Base-by-base conservation (phyloP, 2,113 vertebrate genomes). In the Coturnix japonica region DNA sequence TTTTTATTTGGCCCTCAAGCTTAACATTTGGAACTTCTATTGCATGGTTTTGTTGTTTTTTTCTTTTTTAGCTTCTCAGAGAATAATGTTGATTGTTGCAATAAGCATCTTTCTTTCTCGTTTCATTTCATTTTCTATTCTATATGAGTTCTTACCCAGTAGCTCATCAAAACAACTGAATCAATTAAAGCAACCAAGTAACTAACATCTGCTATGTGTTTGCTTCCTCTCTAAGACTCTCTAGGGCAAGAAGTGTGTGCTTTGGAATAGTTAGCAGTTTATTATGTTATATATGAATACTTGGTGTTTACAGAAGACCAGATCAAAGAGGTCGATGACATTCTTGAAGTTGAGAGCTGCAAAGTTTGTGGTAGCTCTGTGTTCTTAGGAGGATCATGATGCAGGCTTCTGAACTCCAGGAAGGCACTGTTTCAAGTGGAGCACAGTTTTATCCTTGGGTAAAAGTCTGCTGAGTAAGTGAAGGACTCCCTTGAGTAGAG, bases 1-100 rank as follows among this genome's bases (percentile, higher is more conserved):
- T 9, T 93, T 94, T 93, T 94, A 91, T 96, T 96, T 96, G 87
- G 86, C 91, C 95, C 96, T 71, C 66, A 49, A 89, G 93, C 88
- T 84, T 81, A 94, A 94, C 90, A 86, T 81, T 94, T 95, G 92
- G 86, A 92, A 66, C 59, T 85, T 90, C 39, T 92, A 18, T 89
- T 75, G 81, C 23, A 49, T 86, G 46, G 1, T 1, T 0, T 33
- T 79, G 71, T 65, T 90, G 3, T 79, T 66, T 90, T 71, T 49
- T 82, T 81, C 66, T 90, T 77, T 91, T 77, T 49, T 6, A 47
- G 91, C 65, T 59, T 89, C 65, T 73, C 5, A 11, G 81, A 91
- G 94, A 92, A 91, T 72, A 81, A 85, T 23, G 51, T 80, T 91
- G 54, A 85, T 87, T 79, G 41, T 93, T 94, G 60, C 87, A 91